Conservation (phyloP, 2,797 vertebrate genomes). For the Aldrovandia affinis region DNA sequence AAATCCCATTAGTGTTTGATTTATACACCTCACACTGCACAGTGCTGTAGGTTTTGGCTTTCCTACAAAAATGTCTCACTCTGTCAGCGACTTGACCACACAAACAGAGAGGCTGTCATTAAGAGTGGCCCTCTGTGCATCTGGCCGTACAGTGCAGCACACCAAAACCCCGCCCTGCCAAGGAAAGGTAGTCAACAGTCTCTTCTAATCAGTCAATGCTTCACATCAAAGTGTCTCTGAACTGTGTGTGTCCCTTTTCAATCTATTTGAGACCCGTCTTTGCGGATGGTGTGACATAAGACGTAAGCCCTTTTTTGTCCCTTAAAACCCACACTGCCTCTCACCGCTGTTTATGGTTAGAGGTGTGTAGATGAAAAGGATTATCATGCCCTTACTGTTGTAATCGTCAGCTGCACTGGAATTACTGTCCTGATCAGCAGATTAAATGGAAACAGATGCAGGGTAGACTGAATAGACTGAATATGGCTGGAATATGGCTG, state of each 20-base stretch:
- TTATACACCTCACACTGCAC: background rate
- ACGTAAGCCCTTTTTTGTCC: background rate
- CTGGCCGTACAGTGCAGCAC: background rate
- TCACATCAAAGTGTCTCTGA: conserved; percentile 8
- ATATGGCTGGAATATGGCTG: too few species aligned
- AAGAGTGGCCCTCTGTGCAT: background rate
- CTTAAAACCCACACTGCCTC: background rate
- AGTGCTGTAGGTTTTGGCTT: conserved; percentile 2
- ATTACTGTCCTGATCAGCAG: background rate
- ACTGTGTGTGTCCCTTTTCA: background rate
- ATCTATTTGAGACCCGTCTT: background rate
- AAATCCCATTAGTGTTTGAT: conserved; percentile 15
- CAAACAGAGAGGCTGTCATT: conserved; percentile 25
- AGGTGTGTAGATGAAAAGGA: background rate
- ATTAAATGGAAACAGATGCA: background rate
- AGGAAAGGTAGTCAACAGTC: background rate
- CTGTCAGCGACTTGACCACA: conserved; percentile 35
- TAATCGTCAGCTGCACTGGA: background rate
- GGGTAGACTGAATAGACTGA: background rate
- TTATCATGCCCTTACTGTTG: background rate
- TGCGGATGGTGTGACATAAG: background rate
- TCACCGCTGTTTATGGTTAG: background rate
- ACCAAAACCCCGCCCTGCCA: background rate
- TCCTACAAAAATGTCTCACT: conserved; percentile 29
- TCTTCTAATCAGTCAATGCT: background rate